phyloP scores from a whole-genome alignment of 2,888 invertebrate species.

The Tridacna gigas region DNA sequence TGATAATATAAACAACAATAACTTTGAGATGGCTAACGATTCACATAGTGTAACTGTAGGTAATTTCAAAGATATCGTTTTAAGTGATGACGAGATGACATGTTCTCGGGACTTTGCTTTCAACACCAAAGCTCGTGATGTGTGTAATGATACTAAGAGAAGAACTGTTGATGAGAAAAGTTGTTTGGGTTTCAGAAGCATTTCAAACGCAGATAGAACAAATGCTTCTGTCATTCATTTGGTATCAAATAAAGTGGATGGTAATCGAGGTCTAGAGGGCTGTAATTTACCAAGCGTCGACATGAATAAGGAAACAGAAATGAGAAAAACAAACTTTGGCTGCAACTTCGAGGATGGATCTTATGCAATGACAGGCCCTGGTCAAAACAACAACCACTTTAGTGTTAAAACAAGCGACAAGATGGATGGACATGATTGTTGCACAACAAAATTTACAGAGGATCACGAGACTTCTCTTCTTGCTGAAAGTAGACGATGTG shows the following conservation, averaged over 20 bases:
- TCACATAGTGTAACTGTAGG: neutral
- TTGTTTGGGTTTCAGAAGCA: too few relatives aligned
- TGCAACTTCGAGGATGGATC: too few relatives aligned
- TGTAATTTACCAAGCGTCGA: neutral
- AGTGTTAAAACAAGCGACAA: neutral
- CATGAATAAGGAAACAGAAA: neutral
- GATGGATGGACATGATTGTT: neutral
- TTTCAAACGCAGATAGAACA: neutral
- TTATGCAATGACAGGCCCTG: neutral
- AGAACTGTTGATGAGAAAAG: too few relatives aligned
- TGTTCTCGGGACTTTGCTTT: neutral
- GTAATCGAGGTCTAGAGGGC: neutral
- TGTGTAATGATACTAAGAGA: too few relatives aligned
- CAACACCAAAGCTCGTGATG: neutral
- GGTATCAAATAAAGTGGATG: neutral
- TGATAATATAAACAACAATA: conserved; percentile 5
- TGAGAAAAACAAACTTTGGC: neutral
- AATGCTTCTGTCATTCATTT: neutral
- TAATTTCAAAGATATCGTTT: neutral
- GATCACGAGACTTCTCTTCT: neutral
- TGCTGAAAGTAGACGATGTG: too few relatives aligned
- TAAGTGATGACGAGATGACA: conserved; percentile 10
- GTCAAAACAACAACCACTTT: neutral
- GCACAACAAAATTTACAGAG: too few relatives aligned
- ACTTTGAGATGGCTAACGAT: neutral